These are phyloP conservation scores for Altica lythri DNA, from an alignment of 2,888 invertebrate genomes.

Conservation along the genomic window DNA sequence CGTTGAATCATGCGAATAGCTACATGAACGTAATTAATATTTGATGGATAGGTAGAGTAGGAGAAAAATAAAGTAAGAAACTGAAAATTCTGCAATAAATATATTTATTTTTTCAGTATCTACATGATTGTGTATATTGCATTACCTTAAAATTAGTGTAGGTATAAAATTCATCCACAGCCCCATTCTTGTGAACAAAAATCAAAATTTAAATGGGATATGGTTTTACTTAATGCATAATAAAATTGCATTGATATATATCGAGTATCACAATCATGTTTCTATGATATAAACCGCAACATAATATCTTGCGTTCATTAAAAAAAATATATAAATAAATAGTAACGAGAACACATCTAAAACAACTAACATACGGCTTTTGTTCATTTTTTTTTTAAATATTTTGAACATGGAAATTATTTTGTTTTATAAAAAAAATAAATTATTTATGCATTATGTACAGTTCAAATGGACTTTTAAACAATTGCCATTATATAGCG, in stretches of 20 bases:
- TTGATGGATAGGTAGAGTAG: no score
- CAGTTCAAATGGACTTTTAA: slow-evolving; percentile 30
- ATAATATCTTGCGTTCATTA: slow-evolving; percentile 17
- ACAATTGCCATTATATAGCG: slow-evolving; percentile 25
- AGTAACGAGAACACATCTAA: slow-evolving; percentile 21
- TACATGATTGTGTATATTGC: slow-evolving; percentile 50
- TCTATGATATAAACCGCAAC: slow-evolving; percentile 29
- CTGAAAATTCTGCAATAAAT: slow-evolving; percentile 36
- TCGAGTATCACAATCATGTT: slow-evolving; percentile 46
- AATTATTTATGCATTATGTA: slow-evolving; percentile 33
- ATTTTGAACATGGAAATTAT: slow-evolving; percentile 29
- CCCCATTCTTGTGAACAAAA: slow-evolving; percentile 45
- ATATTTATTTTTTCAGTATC: slow-evolving; percentile 43
- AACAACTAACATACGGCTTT: slow-evolving; percentile 24
- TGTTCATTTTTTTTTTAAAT: slow-evolving; percentile 20
- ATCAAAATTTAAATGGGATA: slow-evolving; percentile 41
- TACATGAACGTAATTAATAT: no score
- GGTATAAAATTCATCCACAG: slow-evolving; percentile 49
- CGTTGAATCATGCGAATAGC: no score
- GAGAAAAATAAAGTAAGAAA: no score
- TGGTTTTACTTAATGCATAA: slow-evolving; percentile 35
- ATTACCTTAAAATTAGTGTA: slow-evolving; percentile 44
- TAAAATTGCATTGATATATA: slow-evolving; percentile 40
- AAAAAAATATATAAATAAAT: slow-evolving; percentile 31
- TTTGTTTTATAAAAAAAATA: slow-evolving; percentile 33